Conservation (phyloP, 1,140 invertebrate species). For the Drosophila pectinifera region DNA sequence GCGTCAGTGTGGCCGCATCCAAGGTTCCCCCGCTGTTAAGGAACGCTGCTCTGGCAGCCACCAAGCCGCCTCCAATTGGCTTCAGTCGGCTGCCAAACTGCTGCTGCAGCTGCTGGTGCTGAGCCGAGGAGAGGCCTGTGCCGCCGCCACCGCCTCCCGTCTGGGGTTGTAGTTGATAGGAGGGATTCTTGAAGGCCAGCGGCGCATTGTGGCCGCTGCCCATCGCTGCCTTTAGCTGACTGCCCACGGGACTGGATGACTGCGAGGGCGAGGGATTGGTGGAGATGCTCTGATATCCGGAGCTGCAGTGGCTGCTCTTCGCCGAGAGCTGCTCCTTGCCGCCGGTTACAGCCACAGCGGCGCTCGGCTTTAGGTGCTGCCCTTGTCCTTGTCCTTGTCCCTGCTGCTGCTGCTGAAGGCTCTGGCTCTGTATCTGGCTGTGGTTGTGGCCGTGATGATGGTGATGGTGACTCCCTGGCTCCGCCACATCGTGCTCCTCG, state of each 20-base stretch:
- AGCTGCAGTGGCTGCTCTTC: constrained; percentile 91
- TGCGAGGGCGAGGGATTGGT: constrained; percentile 91
- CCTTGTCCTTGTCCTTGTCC: constrained; percentile 13
- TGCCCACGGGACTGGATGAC: constrained; percentile 94
- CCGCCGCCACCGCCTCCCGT: too few relatives aligned
- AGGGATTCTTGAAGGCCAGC: constrained; percentile 94
- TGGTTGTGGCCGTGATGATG: constrained; percentile 63
- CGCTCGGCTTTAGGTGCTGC: constrained; percentile 69
- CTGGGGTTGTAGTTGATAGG: constrained; percentile 89
- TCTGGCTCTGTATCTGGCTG: constrained; percentile 62
- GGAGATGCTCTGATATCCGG: constrained; percentile 95
- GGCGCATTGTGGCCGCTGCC: constrained; percentile 85
- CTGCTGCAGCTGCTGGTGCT: constrained; percentile 32
- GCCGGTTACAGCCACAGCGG: too few relatives aligned
- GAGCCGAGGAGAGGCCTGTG: constrained; percentile 7
- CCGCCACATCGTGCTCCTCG: constrained; percentile 87
- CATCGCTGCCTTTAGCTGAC: constrained; percentile 52
- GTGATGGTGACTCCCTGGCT: constrained; percentile 30
- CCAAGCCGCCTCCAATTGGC: constrained; percentile 64
- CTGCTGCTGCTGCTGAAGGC: constrained; percentile 22
- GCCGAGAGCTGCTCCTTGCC: constrained; percentile 86
- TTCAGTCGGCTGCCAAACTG: constrained; percentile 56
- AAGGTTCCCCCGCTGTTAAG: constrained; percentile 68
- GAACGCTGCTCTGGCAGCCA: constrained; percentile 76
- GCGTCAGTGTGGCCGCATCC: constrained; percentile 74